These are phyloP conservation scores for Drosophila bunnanda DNA, from an alignment of 2,888 invertebrate species.

Conservation along the genomic window DNA sequence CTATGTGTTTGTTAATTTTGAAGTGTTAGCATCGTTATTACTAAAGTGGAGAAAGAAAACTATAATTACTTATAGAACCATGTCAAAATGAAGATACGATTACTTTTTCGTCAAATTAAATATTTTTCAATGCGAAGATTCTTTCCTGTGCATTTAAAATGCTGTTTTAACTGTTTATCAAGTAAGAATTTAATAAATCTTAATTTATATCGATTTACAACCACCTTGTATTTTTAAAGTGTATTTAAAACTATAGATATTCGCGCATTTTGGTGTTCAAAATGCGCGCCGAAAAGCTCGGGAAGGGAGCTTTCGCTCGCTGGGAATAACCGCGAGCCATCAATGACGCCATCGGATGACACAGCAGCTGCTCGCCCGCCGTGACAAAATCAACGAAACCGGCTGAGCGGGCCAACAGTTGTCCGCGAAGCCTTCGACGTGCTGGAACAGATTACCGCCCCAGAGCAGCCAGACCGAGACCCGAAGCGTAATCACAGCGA, in stretches of 20 bases:
- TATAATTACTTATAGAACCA: too few species aligned
- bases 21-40: too few species aligned
- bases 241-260: neutral
- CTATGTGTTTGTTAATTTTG: too few species aligned
- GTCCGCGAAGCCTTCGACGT: constrained; percentile 51
- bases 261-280: constrained; percentile 13
- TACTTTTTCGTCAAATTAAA: too few species aligned
- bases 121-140: neutral
- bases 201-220: neutral
- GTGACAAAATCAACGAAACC: constrained; percentile 61
- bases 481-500: constrained; percentile 7
- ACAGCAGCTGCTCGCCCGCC: constrained; percentile 34
- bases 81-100: too few species aligned
- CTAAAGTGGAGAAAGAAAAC: too few species aligned
- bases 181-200: neutral
- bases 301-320: constrained; percentile 15
- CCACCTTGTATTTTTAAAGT: neutral
- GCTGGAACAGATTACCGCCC: constrained; percentile 46
- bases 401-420: constrained; percentile 52
- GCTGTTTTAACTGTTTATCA: neutral
- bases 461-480: constrained; percentile 6
- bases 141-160: neutral
- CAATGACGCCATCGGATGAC: constrained; percentile 38
- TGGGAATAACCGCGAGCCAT: constrained; percentile 28
- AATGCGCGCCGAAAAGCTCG: constrained; percentile 38